These are phyloP conservation scores for Darevskia mixta DNA, from an alignment of 2,797 vertebrate genomes.

Conservation along the genomic window DNA sequence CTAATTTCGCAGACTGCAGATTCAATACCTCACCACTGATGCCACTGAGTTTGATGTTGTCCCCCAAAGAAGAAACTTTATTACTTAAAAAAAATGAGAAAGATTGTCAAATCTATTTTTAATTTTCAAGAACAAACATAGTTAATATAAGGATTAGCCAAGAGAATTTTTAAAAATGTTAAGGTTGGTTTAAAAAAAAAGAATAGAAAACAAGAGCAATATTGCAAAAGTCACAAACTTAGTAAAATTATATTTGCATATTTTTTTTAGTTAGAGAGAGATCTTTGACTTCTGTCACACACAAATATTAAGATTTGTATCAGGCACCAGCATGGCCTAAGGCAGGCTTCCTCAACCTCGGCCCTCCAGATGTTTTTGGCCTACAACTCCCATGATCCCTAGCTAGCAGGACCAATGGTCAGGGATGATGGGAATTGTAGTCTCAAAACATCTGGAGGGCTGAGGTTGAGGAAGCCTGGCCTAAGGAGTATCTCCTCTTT, in stretches of 20 bases:
- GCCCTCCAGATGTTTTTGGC: no score
- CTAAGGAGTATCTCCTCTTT: not conserved
- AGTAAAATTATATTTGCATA: not conserved
- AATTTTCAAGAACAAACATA: slow-evolving; percentile 24
- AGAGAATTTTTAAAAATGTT: not conserved
- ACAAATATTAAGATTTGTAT: not conserved
- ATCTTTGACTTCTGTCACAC: not conserved
- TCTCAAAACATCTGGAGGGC: no score
- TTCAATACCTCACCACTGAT: slow-evolving; percentile 52
- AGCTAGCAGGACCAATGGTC: no score
- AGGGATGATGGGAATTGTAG: no score
- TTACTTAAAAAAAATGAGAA: not conserved
- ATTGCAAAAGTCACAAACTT: not conserved
- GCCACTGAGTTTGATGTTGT: slow-evolving; percentile 31
- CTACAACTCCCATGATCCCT: no score
- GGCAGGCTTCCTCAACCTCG: no score
- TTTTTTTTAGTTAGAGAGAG: not conserved
- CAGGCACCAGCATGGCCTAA: not conserved
- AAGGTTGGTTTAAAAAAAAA: not conserved
- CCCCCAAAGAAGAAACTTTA: slow-evolving; percentile 33
- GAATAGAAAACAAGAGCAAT: not conserved
- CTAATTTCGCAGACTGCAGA: slow-evolving; percentile 56
- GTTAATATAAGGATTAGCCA: not conserved
- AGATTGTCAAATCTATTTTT: not conserved
- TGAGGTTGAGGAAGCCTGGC: not conserved